Base-by-base conservation (phyloP, 2,113 vertebrate species). In the Phoenicopterus ruber region DNA sequence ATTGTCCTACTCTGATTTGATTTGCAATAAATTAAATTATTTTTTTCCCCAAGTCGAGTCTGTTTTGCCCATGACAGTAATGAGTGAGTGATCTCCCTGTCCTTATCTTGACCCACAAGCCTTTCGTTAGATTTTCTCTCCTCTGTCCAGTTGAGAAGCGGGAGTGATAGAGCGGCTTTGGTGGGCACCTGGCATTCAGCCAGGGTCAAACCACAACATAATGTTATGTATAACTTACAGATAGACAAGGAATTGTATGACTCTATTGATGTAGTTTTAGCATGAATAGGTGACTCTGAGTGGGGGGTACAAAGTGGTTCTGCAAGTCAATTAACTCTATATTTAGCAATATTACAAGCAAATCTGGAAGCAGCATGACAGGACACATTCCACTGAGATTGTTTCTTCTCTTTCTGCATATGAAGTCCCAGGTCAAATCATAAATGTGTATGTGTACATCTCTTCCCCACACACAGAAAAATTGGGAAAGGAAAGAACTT, bases 391-490 rank as follows among this genome's bases (percentile, higher is more conserved):
- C 42, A 34, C 18, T 58, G 25, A 78, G 8, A 16, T 26, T 5
- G 34, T 28, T 36, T 76, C 46, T 61, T 5, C 14, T 22, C 13
- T 73, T 38, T 38, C 34, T 4, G 7, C 2, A 19, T 20, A 55
- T 15, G 13, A 63, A 88, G 19, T 32, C 28, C 14, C 13, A 20
- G 9, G 31, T 74, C 34, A 90, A 87, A 67, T 17, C 11, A 57
- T 44, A 52, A 94, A 82, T 8, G 36, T 4, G 1, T 2, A 32
- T 10, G 11, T 26, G 10, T 4, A n/a, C 3, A 25, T 77, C 19
- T 6, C 13, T 73, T 81, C 22, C 12, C 61, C 4, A 10, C 4
- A n/a, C 7, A 32, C 0, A 2, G 1, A 25, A 71, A 63, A 72
- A 59, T 2, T 38, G 50, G 6, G 15, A 87, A 54, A 62, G 11